Conservation (phyloP, 2,797 vertebrate genomes). For the Dipus sagitta region DNA sequence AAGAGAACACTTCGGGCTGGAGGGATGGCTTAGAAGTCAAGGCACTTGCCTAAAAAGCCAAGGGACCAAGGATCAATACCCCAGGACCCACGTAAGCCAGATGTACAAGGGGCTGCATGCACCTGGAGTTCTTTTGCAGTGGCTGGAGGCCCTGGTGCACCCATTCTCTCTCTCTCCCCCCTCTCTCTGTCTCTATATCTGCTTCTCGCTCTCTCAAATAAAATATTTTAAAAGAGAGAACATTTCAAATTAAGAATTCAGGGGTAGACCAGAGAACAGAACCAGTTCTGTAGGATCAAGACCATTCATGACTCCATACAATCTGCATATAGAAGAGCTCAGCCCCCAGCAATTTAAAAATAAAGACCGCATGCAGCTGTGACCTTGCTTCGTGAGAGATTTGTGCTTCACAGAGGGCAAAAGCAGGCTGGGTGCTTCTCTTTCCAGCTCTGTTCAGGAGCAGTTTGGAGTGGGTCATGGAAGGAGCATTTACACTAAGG, state of each 20-base stretch:
- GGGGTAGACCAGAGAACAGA: background rate
- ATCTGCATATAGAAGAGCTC: too few relatives aligned
- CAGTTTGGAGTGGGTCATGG: background rate
- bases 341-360: background rate
- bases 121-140: too few relatives aligned
- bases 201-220: too few relatives aligned
- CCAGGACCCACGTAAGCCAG: too few relatives aligned
- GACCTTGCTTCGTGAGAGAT: background rate
- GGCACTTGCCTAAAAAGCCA: too few relatives aligned
- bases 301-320: background rate
- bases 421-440: background rate
- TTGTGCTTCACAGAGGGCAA: background rate
- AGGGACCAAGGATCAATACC: too few relatives aligned
- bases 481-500: background rate
- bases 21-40: too few relatives aligned
- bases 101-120: too few relatives aligned
- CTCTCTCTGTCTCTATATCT: too few relatives aligned
- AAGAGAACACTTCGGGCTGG: slow-evolving; percentile 10
- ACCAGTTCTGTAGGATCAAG: background rate
- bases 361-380: background rate
- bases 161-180: too few relatives aligned
- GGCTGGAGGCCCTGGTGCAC: too few relatives aligned
- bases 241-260: background rate
- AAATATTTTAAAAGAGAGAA: background rate
- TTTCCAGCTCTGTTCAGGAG: background rate